These are phyloP conservation scores for Leptarthrus brevirostris DNA, from an alignment of 2,888 invertebrate genomes.

Conservation along the genomic window DNA sequence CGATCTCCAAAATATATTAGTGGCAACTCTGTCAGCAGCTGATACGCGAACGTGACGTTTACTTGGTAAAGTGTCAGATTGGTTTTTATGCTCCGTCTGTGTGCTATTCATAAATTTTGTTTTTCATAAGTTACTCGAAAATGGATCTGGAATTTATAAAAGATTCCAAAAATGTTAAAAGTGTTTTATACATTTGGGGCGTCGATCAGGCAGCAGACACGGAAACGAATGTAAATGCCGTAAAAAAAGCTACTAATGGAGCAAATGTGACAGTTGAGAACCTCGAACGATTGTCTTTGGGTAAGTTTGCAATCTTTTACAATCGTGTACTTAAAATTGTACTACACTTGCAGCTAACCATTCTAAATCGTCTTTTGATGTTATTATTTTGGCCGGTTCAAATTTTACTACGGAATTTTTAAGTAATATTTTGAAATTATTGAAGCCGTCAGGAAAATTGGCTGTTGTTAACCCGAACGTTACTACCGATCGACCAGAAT, in stretches of 20 bases:
- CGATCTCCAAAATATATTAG: too few species aligned
- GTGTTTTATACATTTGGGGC: constrained; percentile 72
- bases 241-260: constrained; percentile 67
- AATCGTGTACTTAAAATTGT: not conserved
- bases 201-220: constrained; percentile 68
- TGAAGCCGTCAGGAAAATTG: constrained; percentile 74
- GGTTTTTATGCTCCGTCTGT: too few species aligned
- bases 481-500: constrained; percentile 66
- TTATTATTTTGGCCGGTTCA: constrained; percentile 68
- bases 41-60: constrained; percentile 31
- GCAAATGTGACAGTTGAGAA: constrained; percentile 72
- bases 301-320: constrained; percentile 67
- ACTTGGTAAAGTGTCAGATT: constrained; percentile 11
- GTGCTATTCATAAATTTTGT: too few species aligned
- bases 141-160: constrained; percentile 59
- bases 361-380: constrained; percentile 72
- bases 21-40: too few species aligned
- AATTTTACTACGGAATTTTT: constrained; percentile 64
- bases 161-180: constrained; percentile 66
- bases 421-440: constrained; percentile 71
- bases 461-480: constrained; percentile 68
- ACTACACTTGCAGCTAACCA: constrained; percentile 68
- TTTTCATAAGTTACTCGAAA: too few species aligned
- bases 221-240: constrained; percentile 69
- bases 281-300: constrained; percentile 70